Percentiles rank a stretch among this genome's conserved stretches.
Conservation (phyloP, 2,113 vertebrate species). For the Rhombomys opimus region DNA sequence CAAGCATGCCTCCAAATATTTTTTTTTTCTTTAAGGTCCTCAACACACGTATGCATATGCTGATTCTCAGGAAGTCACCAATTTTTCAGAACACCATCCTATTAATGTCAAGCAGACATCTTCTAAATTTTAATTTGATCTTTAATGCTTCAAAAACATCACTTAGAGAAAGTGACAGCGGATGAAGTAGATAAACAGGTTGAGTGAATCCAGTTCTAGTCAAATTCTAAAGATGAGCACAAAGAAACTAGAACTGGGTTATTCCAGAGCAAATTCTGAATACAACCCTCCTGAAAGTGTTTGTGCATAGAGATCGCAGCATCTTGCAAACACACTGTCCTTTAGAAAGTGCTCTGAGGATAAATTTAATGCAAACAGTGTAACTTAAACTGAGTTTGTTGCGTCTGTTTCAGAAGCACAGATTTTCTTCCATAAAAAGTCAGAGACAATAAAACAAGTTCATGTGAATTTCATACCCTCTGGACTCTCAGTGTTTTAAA, state of each 20-base stretch:
- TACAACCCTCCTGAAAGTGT: not conserved
- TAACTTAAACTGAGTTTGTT: not conserved
- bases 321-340: not conserved
- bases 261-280: not conserved
- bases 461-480: not conserved
- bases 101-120: not conserved
- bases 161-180: not conserved
- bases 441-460: not conserved
- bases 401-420: not conserved
- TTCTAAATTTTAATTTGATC: conserved; percentile 20
- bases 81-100: not conserved
- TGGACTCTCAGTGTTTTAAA: conserved; percentile 27
- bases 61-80: not conserved
- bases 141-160: not conserved
- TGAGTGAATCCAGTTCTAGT: not conserved
- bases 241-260: not conserved
- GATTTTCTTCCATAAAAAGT: not conserved
- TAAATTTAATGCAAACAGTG: conserved; percentile 16
- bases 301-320: not conserved
- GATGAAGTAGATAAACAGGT: not conserved
- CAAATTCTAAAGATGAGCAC: not conserved
- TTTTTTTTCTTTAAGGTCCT: conserved; percentile 6
- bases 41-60: not conserved
- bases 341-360: not conserved
- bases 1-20: not conserved